A percentile compares a stretch with the other conserved stretches of the same genome.
Conservation (phyloP, 2,113 vertebrate species). For the Columba livia region DNA sequence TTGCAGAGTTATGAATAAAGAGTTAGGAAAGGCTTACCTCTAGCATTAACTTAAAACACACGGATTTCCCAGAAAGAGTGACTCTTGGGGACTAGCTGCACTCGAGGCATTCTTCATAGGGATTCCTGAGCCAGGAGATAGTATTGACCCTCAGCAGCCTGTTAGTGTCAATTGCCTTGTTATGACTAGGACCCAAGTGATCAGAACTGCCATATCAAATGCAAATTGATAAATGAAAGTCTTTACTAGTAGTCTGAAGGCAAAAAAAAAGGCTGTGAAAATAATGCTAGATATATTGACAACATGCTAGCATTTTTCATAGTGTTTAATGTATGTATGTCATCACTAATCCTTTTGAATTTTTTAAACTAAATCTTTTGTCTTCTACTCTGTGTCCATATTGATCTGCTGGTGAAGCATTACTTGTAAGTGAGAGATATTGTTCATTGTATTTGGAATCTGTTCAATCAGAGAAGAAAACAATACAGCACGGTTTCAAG, state of each 20-base stretch:
- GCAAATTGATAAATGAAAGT: conserved; percentile 11
- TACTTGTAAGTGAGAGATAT: not conserved
- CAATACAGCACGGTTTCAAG: not conserved
- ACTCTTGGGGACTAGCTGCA: not conserved
- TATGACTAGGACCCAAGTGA: not conserved
- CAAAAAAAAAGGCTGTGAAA: not conserved
- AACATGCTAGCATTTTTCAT: not conserved
- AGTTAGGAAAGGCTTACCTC: not conserved
- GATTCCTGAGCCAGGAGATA: not conserved
- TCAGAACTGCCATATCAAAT: not conserved
- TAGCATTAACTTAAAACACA: not conserved
- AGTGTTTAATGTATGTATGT: not conserved
- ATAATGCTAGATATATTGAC: not conserved
- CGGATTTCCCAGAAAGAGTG: not conserved
- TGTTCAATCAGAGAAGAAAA: conserved; percentile 32
- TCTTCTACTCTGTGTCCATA: not conserved
- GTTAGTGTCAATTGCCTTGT: not conserved
- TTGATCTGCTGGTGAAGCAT: not conserved
- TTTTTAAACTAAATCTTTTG: not conserved
- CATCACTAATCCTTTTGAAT: not conserved
- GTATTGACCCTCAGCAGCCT: not conserved
- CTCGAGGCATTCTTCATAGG: not conserved
- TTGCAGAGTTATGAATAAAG: not conserved
- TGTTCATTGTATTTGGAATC: conserved; percentile 8
- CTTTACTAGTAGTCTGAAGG: not conserved